phyloP scores from a whole-genome alignment of 2,888 invertebrate genomes.

The Harpagoxenus sublaevis region DNA sequence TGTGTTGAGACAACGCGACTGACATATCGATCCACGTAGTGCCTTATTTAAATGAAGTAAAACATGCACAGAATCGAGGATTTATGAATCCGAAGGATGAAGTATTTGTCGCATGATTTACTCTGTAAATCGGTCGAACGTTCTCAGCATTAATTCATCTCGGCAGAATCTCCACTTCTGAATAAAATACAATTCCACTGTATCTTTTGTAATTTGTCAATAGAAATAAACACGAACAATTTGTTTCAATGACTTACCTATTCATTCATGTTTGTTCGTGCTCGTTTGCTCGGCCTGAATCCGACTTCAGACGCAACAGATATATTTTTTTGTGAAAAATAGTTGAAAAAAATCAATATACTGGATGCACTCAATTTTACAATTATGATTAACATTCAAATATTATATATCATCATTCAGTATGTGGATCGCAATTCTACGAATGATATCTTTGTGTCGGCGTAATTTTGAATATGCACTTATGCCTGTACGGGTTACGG shows the following conservation, averaged over 20 bases:
- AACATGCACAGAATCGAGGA: background rate
- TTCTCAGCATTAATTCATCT: slow-evolving; percentile 12
- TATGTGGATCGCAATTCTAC: background rate
- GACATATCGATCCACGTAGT: slow-evolving; percentile 26
- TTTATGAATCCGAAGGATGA: background rate
- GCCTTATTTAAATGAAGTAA: slow-evolving; percentile 12
- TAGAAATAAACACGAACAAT: background rate
- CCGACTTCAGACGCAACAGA: background rate
- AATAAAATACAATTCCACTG: slow-evolving; percentile 6
- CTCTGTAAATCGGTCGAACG: background rate
- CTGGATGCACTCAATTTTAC: background rate
- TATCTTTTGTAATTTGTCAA: background rate
- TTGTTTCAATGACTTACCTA: background rate
- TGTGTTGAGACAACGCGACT: background rate
- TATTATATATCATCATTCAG: background rate
- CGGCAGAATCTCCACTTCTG: background rate
- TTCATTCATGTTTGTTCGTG: background rate
- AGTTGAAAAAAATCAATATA: background rate
- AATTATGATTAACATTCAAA: background rate
- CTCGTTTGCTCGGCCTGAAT: background rate
- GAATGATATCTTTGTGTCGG: background rate
- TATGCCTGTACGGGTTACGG: background rate
- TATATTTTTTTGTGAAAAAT: background rate
- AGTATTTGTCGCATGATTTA: slow-evolving; percentile 12
- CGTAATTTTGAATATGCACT: slow-evolving; percentile 56